Percentiles rank a stretch among this genome's conserved stretches.
Evolutionary conservation across 2,888 invertebrate species (phyloP).

Genomic region (Candidula unifasciata): DNA sequence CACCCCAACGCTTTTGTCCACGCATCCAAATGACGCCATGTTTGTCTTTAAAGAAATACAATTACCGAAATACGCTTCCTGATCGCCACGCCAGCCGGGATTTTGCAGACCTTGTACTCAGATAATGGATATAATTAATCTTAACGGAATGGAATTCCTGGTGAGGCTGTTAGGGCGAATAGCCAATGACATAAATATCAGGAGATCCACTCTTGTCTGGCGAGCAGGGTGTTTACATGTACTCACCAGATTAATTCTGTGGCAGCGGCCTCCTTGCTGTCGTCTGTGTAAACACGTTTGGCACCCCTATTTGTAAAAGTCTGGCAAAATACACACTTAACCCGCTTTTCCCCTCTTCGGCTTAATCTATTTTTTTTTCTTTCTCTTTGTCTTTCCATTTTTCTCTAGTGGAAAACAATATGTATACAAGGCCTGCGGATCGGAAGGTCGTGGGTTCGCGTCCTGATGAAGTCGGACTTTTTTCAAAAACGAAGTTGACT

Average conservation of each 20-base stretch:
- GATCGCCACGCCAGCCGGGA: too few relatives aligned
- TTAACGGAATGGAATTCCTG: neutral
- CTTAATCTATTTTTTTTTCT: too few relatives aligned
- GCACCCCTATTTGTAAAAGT: conserved; percentile 44
- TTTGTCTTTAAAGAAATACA: too few relatives aligned
- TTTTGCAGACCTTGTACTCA: neutral
- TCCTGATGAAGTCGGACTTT: too few relatives aligned
- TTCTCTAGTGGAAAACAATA: too few relatives aligned
- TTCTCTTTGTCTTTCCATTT: neutral
- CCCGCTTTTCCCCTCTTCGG: neutral
- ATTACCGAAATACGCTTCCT: too few relatives aligned
- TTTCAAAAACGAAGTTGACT: too few relatives aligned
- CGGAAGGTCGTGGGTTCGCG: too few relatives aligned
- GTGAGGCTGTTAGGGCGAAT: conserved; percentile 3
- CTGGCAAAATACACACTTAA: conserved; percentile 1
- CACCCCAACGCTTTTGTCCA: too few relatives aligned
- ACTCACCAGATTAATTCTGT: conserved; percentile 31
- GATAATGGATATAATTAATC: neutral
- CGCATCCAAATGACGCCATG: too few relatives aligned
- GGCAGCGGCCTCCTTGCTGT: conserved; percentile 27
- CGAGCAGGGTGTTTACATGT: conserved; percentile 21
- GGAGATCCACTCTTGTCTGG: neutral
- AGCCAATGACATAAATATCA: conserved; percentile 32
- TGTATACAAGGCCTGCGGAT: too few relatives aligned
- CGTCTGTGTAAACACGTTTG: conserved; percentile 37